Base-by-base conservation (phyloP, 2,888 invertebrate genomes). In the Eudemis profundana region DNA sequence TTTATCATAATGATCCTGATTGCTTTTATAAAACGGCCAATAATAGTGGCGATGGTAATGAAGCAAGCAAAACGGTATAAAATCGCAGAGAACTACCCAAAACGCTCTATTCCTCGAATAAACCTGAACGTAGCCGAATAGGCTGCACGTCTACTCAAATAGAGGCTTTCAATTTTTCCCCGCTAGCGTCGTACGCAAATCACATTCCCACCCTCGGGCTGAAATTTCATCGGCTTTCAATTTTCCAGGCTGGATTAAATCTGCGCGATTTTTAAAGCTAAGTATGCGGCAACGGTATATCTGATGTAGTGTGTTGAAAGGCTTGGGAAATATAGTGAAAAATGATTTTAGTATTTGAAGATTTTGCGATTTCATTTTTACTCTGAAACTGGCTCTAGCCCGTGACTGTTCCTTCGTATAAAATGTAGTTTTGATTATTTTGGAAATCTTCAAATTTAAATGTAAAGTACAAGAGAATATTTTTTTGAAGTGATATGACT, bases 211-310 rank as follows among this genome's bases (percentile, higher is more conserved):
- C 46, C 29, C 38, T 10, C 38, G 38, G 60, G 38, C 36, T 8
- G 38, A 47, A 56, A 47, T 60, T 65, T 65, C 65, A 59, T 51
- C 53, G 44, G 42, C 40, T 42, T 53, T 61, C 44, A 54, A 60
- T 60, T 65, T 53, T 60, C 21, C 23, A 21, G 51, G 33, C 36
- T 14, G 53, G 15, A 56, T 42, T 42, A 5, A 42, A 57, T 50
- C 23, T 44, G 10, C 44, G 14, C 19, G 44, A 62, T 44, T 60
- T 65, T 65, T 33, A 33, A 53, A 47, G 14, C 15, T 12, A 8
- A 38, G 50, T 36, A 17, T 10, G 49, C 10, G 38, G 49, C 49
- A 51, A 51, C 51, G 29, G 44, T 29, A 44, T 40, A 40, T 51
- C 19, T 44, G 61, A 21, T 19, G 19, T n/a, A 21, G 19, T n/a